Percentiles rank a stretch among this genome's conserved stretches.
Conservation (phyloP, 2,888 invertebrate species). For the Zygothrica quintamaculata region DNA sequence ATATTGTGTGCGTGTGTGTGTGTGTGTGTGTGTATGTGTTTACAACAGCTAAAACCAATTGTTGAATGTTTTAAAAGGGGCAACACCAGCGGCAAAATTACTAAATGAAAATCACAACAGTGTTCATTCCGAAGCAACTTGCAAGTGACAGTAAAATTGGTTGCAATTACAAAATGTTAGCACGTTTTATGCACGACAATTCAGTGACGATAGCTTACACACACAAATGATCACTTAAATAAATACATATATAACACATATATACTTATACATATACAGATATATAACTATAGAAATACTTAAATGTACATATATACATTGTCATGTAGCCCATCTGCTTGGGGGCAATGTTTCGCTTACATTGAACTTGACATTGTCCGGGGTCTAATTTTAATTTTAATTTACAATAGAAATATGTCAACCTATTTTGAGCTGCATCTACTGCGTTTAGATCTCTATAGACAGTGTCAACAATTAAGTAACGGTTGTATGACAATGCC, state of each 20-base stretch:
- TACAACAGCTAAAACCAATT: slow-evolving; percentile 9
- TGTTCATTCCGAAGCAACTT: slow-evolving; percentile 42
- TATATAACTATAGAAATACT: too few relatives aligned
- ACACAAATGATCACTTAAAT: neutral
- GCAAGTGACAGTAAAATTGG: slow-evolving; percentile 74
- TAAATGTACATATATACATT: slow-evolving; percentile 20
- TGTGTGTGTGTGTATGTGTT: slow-evolving; percentile 10
- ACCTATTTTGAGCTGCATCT: slow-evolving; percentile 61
- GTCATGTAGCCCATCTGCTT: slow-evolving; percentile 36
- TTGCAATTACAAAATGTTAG: slow-evolving; percentile 69
- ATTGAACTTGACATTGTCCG: slow-evolving; percentile 81
- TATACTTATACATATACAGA: neutral
- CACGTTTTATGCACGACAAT: slow-evolving; percentile 63
- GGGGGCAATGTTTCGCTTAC: slow-evolving; percentile 52
- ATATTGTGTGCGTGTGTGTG: slow-evolving; percentile 3
- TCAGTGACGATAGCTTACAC: slow-evolving; percentile 31
- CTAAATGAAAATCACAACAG: slow-evolving; percentile 55
- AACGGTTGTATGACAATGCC: slow-evolving; percentile 38
- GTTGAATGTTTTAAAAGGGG: slow-evolving; percentile 34
- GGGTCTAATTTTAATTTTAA: slow-evolving; percentile 62
- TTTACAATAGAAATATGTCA: slow-evolving; percentile 57
- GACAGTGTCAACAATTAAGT: slow-evolving; percentile 71
- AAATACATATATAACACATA: neutral
- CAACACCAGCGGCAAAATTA: slow-evolving; percentile 38
- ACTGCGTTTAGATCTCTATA: slow-evolving; percentile 31